phyloP scores from a whole-genome alignment of 1,140 invertebrate genomes.

The Rhopalosiphum maidis region DNA sequence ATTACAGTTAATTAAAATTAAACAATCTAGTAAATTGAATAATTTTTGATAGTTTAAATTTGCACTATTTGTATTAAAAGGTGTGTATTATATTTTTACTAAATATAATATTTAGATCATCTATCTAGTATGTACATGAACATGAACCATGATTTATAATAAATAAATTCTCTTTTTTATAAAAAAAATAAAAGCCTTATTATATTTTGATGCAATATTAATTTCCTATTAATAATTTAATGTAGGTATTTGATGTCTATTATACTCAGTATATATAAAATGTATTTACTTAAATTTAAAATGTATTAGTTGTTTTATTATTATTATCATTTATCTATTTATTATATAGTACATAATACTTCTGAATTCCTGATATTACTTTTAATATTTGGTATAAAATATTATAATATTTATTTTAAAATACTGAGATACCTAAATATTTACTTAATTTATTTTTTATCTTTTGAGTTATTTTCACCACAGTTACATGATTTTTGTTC shows the following conservation, averaged over 20 bases:
- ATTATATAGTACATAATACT: neutral
- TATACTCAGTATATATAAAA: neutral
- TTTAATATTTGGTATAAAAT: neutral
- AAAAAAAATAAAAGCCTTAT: neutral
- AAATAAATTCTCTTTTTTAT: neutral
- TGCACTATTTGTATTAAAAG: neutral
- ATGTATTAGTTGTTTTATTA: neutral
- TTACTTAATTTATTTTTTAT: neutral
- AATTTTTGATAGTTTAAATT: neutral
- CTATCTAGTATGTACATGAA: neutral
- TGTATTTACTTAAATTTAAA: neutral
- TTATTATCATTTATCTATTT: too few species aligned
- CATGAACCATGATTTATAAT: neutral
- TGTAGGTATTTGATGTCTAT: neutral
- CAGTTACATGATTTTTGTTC: constrained; percentile 46
- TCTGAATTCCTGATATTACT: neutral
- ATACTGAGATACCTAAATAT: neutral
- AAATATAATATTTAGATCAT: neutral
- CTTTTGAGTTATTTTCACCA: neutral
- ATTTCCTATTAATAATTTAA: neutral
- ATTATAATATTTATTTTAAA: neutral
- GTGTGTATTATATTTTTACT: neutral
- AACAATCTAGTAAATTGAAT: neutral
- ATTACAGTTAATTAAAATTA: neutral
- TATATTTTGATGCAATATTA: neutral